A percentile compares a stretch with the other conserved stretches of the same genome.
Evolutionary conservation across 2,113 vertebrate genomes (phyloP).

Genomic region (Genyomyrus donnyi): DNA sequence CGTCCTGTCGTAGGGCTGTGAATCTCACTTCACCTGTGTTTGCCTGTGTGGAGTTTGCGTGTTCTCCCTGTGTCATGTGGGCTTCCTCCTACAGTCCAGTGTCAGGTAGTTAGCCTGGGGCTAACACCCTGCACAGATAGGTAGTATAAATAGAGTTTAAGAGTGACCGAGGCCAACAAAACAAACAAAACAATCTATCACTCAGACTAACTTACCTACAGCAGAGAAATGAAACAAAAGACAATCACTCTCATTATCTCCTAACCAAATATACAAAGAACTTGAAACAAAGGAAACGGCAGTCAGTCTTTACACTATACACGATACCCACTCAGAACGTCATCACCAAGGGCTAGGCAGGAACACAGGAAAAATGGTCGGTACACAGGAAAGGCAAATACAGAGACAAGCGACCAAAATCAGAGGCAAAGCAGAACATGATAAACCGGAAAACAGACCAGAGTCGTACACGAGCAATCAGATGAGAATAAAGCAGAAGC

Average conservation of each 20-base stretch:
- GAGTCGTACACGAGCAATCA: too few species aligned
- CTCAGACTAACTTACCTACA: neutral
- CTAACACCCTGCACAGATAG: neutral
- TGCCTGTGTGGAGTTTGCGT: neutral
- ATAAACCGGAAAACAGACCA: too few species aligned
- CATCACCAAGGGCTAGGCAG: neutral
- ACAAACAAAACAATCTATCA: neutral
- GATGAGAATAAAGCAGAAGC: too few species aligned
- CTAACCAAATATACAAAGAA: neutral
- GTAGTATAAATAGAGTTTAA: neutral
- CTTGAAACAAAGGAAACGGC: neutral
- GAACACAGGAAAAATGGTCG: neutral
- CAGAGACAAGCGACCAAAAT: neutral
- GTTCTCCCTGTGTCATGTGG: neutral
- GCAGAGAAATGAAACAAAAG: neutral
- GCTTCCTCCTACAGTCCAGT: neutral
- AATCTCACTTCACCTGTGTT: neutral
- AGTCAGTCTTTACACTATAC: neutral
- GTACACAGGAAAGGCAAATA: neutral
- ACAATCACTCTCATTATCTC: neutral
- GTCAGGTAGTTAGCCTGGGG: neutral
- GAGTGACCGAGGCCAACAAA: neutral
- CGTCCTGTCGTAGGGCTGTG: neutral
- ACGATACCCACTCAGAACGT: neutral
- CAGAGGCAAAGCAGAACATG: neutral